phyloP scores from a whole-genome alignment of 2,797 vertebrate species.

The Hylomyscus alleni region DNA sequence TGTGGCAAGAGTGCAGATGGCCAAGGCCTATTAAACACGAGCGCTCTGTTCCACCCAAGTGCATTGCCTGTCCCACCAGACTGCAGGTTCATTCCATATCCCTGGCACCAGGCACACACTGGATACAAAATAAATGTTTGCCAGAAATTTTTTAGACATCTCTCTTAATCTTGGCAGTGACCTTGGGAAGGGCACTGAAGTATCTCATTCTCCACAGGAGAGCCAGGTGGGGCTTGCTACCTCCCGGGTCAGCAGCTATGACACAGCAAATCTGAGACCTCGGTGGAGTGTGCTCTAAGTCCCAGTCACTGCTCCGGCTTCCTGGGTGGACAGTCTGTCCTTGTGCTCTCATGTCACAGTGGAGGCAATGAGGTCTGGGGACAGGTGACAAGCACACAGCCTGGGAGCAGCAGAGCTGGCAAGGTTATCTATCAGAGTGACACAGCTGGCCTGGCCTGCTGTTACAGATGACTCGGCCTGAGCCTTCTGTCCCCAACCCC shows the following conservation, averaged over 20 bases:
- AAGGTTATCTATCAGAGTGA: neutral
- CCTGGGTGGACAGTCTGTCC: conserved; percentile 68
- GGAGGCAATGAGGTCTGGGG: neutral
- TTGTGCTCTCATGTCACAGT: neutral
- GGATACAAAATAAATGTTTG: neutral
- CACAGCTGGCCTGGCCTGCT: too few relatives aligned
- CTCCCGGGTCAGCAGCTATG: neutral
- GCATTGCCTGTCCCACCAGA: neutral
- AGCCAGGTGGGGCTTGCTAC: rapidly evolving
- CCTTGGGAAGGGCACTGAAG: neutral
- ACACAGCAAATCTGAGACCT: neutral
- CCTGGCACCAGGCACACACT: neutral
- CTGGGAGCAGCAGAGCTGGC: neutral
- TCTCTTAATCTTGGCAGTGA: neutral
- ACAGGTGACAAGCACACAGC: neutral
- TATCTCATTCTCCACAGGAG: neutral
- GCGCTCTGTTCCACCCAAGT: neutral
- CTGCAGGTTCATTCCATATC: neutral
- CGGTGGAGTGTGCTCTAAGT: neutral
- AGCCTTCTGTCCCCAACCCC: neutral
- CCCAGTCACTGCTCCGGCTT: conserved; percentile 1
- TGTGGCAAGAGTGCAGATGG: rapidly evolving
- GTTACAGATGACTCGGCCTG: too few relatives aligned
- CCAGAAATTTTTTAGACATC: neutral
- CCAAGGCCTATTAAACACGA: neutral